These are phyloP conservation scores for Cataglyphis albicans DNA, from an alignment of 2,888 invertebrate genomes.

Conservation along the genomic window DNA sequence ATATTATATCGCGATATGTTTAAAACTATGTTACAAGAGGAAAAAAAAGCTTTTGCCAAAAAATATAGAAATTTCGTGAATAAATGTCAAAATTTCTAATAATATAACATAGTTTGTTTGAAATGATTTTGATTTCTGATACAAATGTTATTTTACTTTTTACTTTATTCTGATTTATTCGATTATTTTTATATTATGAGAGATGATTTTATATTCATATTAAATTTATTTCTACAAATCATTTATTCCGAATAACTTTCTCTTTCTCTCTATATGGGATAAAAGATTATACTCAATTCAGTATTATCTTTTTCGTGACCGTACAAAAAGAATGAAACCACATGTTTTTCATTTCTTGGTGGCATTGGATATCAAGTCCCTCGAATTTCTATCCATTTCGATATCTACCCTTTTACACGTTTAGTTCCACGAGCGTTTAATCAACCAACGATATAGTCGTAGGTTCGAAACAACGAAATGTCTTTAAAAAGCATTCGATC, in stretches of 20 bases:
- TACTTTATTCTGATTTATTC: background rate
- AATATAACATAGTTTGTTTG: background rate
- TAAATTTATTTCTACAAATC: slow-evolving; percentile 8
- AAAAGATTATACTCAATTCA: background rate
- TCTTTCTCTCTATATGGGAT: background rate
- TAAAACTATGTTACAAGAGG: background rate
- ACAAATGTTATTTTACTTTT: background rate
- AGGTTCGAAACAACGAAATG: slow-evolving; percentile 37
- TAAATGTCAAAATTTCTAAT: background rate
- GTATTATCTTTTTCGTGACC: background rate
- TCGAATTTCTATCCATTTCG: slow-evolving; percentile 44
- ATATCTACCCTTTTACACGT: slow-evolving; percentile 46
- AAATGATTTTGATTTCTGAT: background rate
- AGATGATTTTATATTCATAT: background rate
- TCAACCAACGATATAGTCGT: slow-evolving; percentile 43
- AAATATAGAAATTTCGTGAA: background rate
- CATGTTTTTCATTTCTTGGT: slow-evolving; percentile 25
- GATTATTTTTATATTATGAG: background rate
- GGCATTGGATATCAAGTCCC: slow-evolving; percentile 32
- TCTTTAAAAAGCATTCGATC: slow-evolving; percentile 48
- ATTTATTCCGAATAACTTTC: background rate
- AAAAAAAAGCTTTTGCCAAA: background rate
- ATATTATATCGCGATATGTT: background rate
- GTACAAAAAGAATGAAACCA: background rate
- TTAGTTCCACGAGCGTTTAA: slow-evolving; percentile 35